Evolutionary conservation across 2,888 invertebrate species (phyloP), one percentile per base, ranked within the genome.

Genomic region (Drosophila suboccidentalis): DNA sequence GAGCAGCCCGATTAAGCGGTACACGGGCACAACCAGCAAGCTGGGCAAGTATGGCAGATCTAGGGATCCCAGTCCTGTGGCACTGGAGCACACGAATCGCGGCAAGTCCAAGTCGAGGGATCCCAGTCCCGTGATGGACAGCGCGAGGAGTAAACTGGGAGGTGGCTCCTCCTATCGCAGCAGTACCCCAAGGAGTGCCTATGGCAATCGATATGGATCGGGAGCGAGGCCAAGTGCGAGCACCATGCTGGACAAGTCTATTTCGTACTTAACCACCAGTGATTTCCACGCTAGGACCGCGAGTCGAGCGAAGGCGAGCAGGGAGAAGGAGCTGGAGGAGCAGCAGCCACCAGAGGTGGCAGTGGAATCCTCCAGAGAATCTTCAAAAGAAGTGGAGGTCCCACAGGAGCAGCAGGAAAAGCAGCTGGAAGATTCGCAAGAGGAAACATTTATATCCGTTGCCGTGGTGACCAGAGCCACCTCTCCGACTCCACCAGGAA

Each of bases 391-490:
- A 3, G 57, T 58, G 3, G 62, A 29, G 11, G 6, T 38, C 9
- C 8, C 17, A 15, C 44, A 10, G 38, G 59, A 26, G 1, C 53
- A 50, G 36, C 6, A 17, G 6, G 80, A 74, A 5, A 67, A 72
- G 6, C 17, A 50, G 8, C 34, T 19, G n/a, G 50, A 34, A 5
- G 9, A 50, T 3, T 70, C 74, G 4, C 61, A 75, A 15, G 85
- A 77, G 29, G 92, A 92, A 60, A 92, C 92, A 66, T 91, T 92
- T 53, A 91, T 94, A 43, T 93, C 94, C 4, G 91, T 97, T 3
- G 94, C 94, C 4, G 94, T 97, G 55, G 94, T 96, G 3, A 96
- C 96, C 0, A 94, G 97, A 66, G 95, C 95, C 32, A 97, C 97
- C 0, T 97, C 97, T 17, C 97, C 97, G 0, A 96, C 96, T 0